Conservation (phyloP, 2,797 vertebrate species). For the Lates japonicus region DNA sequence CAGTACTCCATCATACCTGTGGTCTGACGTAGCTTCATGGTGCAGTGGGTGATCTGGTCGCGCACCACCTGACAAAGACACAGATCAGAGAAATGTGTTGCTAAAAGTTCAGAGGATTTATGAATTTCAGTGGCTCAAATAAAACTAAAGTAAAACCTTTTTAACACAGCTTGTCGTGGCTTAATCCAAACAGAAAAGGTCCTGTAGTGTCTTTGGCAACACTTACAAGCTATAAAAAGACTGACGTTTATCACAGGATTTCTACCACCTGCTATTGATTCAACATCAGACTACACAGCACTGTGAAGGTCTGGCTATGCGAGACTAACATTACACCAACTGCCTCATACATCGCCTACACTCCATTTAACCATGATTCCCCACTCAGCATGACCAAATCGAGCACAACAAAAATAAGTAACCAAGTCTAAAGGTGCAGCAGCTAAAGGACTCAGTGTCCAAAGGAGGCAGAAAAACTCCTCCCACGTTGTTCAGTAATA, state of each 20-base stretch:
- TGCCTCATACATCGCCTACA: background rate
- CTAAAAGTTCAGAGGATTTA: background rate
- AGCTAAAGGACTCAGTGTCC: too few species aligned
- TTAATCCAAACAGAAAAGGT: too few species aligned
- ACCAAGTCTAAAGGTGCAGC: background rate
- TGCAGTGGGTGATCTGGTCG: conserved; percentile 99
- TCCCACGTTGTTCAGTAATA: background rate
- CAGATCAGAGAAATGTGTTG: background rate
- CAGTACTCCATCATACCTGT: conserved; percentile 99
- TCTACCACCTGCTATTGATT: too few species aligned
- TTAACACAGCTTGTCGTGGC: too few species aligned
- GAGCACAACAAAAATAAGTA: background rate
- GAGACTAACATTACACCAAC: background rate
- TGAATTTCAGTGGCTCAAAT: background rate
- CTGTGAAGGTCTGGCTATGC: too few species aligned
- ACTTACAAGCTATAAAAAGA: background rate
- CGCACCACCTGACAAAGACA: conserved; percentile 90
- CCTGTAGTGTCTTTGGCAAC: too few species aligned
- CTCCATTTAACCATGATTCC: background rate
- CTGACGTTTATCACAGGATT: background rate
- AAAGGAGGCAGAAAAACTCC: background rate
- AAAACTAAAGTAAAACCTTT: too few species aligned
- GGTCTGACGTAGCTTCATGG: conserved; percentile 97
- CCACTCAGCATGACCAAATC: background rate
- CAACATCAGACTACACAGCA: too few species aligned